These are phyloP conservation scores for Habroteleia sp. DNA, from an alignment of 2,888 invertebrate species.

Conservation along the genomic window DNA sequence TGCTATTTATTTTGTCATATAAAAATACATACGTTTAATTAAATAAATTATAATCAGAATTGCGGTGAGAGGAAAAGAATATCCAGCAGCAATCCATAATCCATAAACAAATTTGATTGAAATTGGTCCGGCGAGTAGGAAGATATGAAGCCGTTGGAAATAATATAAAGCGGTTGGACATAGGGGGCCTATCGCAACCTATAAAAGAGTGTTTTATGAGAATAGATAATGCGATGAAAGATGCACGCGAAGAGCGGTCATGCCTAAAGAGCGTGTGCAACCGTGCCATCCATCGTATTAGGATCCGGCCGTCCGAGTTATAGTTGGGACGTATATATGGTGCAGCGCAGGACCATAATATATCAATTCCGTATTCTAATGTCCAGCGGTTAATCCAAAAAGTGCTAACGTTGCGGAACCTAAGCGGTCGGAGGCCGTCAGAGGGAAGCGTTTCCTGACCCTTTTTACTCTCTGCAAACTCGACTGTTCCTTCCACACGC, in stretches of 20 bases:
- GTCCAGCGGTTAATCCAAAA: slow-evolving; percentile 80
- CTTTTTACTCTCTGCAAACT: slow-evolving; percentile 56
- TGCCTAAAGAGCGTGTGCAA: slow-evolving; percentile 77
- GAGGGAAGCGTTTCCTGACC: slow-evolving; percentile 64
- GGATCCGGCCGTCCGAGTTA: slow-evolving; percentile 61
- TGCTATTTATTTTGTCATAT: no score
- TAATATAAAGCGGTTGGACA: slow-evolving; percentile 44
- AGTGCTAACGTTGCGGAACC: slow-evolving; percentile 80
- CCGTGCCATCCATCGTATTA: slow-evolving; percentile 72
- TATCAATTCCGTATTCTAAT: slow-evolving; percentile 81
- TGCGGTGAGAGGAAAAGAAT: no score
- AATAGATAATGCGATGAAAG: slow-evolving; percentile 80
- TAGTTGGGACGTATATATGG: slow-evolving; percentile 36
- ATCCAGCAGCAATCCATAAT: no score
- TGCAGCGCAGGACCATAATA: slow-evolving; percentile 73
- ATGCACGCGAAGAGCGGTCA: slow-evolving; percentile 78
- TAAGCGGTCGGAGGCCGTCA: slow-evolving; percentile 68
- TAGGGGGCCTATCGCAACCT: slow-evolving; percentile 63
- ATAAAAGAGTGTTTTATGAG: slow-evolving; percentile 79
- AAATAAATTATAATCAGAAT: no score
- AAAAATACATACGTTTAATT: no score
- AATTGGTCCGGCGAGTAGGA: slow-evolving; percentile 10
- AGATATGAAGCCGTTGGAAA: slow-evolving; percentile 19
- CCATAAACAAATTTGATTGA: neutral
- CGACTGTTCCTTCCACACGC: slow-evolving; percentile 35